Evolutionary conservation across 2,888 invertebrate species (phyloP), one percentile per base, ranked within the genome.

Genomic region (Leptothorax acervorum): DNA sequence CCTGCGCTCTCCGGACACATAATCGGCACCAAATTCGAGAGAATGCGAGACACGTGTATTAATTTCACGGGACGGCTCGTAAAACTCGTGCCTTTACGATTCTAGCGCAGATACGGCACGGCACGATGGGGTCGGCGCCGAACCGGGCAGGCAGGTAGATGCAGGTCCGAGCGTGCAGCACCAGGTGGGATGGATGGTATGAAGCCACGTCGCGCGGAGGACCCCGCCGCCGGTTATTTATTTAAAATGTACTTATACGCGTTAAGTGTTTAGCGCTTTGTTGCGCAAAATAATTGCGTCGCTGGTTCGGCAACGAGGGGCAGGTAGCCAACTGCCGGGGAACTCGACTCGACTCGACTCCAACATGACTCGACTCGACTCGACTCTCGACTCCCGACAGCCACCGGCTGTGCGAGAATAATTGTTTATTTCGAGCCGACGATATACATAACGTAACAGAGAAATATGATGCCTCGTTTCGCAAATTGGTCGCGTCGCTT

Each of bases 11-110:
- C 74, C 71, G 88, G 85, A 71, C 86, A 85, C 86, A 89, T 88
- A 91, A 92, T 92, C 91, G 91, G 90, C 92, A 92, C 92, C 93
- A 90, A 94, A 93, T 94, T 94, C 91, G 90, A 92, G 93, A 88
- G 92, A 92, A 92, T 91, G 91, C 92, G 87, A 93, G 93, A 94
- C 93, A 93, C 93, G 93, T 93, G 93, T 93, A 93, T 93, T 94
- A 93, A 94, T 94, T 94, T 93, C 93, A 92, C 88, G 91, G 90
- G 92, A 93, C 92, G 92, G 93, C 92, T 94, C 94, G 93, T 95
- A 94, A 94, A 94, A 91, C 90, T 90, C 90, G 90, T 90, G 91
- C 91, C 92, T 93, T 93, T 93, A 93, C 92, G 94, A 94, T 94
- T 93, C 92, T 92, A 93, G 92, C 92, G 90, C 92, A 93, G 92